Evolutionary conservation across 1,140 invertebrate genomes (phyloP).

Genomic region (Homarus americanus): DNA sequence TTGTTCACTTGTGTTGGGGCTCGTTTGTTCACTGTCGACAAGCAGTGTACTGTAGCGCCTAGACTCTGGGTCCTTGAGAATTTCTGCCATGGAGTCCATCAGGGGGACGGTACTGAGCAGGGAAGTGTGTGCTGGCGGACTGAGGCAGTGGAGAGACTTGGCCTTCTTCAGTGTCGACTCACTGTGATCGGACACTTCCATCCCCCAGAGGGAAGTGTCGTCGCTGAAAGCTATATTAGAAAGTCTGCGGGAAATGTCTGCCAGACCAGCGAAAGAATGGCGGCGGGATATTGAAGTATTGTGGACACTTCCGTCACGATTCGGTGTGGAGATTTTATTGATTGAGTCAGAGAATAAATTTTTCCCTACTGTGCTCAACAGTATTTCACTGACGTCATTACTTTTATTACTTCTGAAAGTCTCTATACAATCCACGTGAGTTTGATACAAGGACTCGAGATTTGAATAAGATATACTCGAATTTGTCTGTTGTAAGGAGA

Average conservation of each 20-base stretch:
- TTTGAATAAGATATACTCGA: constrained; percentile 39
- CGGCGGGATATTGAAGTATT: constrained; percentile 43
- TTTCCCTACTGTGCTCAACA: constrained; percentile 52
- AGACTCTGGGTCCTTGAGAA: constrained; percentile 46
- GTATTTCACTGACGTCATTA: constrained; percentile 52
- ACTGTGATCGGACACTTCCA: constrained; percentile 25
- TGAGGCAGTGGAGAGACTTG: constrained; percentile 48
- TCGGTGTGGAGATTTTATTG: constrained; percentile 40
- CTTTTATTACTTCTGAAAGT: not conserved
- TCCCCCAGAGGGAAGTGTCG: constrained; percentile 47
- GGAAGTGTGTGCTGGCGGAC: not conserved
- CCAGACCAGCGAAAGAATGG: constrained; percentile 68
- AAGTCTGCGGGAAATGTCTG: constrained; percentile 68
- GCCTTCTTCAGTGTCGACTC: constrained; percentile 50
- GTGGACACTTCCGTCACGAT: not conserved
- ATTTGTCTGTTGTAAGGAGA: constrained; percentile 21
- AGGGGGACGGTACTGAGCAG: constrained; percentile 33
- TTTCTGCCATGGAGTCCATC: constrained; percentile 56
- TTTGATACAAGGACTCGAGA: not conserved
- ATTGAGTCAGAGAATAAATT: constrained; percentile 61
- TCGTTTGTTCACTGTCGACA: constrained; percentile 15
- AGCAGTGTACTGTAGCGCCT: not conserved
- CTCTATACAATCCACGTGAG: not conserved
- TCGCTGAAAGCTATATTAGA: constrained; percentile 19
- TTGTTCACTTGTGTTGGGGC: constrained; percentile 49